Base-by-base conservation (phyloP, 2,888 invertebrate species). In the Calameuta filiformis region DNA sequence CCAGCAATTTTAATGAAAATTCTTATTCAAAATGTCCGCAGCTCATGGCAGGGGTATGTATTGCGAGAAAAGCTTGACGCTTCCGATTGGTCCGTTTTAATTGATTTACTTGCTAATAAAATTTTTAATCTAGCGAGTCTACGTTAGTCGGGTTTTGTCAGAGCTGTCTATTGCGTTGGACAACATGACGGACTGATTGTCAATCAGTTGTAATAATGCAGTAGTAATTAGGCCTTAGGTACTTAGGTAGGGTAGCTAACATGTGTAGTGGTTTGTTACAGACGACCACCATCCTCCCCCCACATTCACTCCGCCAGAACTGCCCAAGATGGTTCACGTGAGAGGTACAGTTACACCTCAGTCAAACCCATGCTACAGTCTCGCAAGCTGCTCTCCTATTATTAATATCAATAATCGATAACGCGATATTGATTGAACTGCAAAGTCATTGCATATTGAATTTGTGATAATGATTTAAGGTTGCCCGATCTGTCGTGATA, bases 231-330 rank as follows among this genome's bases (percentile, higher is more conserved):
- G 87, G 85, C 86, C 83, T 82, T 89, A 89, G 88, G 82, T 87
- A 85, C 80, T 85, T 89, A 89, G 87, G 82, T 90, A 89, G 90
- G 87, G 89, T 91, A 91, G 91, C 90, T 91, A 91, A 91, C 89
- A 91, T 91, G 89, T 91, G 90, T 91, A 91, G 91, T 90, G 89
- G 89, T 92, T 92, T 92, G 95, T 97, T 97, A 94, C 97, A 97
- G 97, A 97, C 97, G 97, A 97, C 94, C 97, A 97, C 95, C 97
- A 97, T 94, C 97, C 97, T 95, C 97, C 97, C 94, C 97, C 98
- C 94, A 97, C 98, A 94, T 98, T 97, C 95, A 98, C 98, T 94
- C 98, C 98, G 95, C 98, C 98, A 95, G 98, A 98, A 96, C 97
- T 98, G 95, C 98, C 98, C 95, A 98, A 98, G 96, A 96, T 97